Evolutionary conservation across 2,797 vertebrate species (phyloP).

Genomic region (Rhinichthys osculus): DNA sequence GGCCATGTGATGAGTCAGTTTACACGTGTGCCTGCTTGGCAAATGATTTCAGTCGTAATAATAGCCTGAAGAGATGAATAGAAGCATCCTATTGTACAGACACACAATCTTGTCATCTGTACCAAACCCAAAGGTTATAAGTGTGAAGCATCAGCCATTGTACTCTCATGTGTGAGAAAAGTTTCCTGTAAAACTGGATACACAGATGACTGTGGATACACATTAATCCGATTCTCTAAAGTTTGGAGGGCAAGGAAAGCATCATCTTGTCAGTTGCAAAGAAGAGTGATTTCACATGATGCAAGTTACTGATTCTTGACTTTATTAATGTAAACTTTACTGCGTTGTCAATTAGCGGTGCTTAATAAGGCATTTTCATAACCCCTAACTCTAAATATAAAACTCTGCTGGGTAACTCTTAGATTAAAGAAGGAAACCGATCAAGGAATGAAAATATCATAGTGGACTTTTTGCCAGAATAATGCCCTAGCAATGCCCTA

Average conservation of each 20-base stretch:
- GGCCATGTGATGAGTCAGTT: background rate
- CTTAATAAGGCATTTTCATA: background rate
- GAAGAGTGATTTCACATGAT: background rate
- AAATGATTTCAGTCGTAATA: slow-evolving; percentile 2
- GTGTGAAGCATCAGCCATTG: background rate
- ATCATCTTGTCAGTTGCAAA: background rate
- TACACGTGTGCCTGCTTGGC: slow-evolving; percentile 1
- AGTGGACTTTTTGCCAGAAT: background rate
- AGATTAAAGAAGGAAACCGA: background rate
- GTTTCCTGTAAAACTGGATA: background rate
- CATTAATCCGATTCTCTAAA: background rate
- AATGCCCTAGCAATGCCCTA: background rate
- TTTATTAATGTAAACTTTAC: background rate
- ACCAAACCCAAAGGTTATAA: background rate
- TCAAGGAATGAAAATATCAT: background rate
- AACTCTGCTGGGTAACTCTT: background rate
- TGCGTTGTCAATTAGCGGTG: too few species aligned
- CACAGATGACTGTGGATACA: background rate
- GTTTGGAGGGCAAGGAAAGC: background rate
- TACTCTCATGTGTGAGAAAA: background rate
- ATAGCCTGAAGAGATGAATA: background rate
- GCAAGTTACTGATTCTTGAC: slow-evolving; percentile 6
- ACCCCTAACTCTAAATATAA: background rate
- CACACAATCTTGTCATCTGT: background rate
- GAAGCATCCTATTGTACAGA: background rate